A percentile compares a stretch with the other conserved stretches of the same genome.
These are phyloP conservation scores for Trachurus trachurus DNA, from an alignment of 2,797 vertebrate species.

Conservation along the genomic window DNA sequence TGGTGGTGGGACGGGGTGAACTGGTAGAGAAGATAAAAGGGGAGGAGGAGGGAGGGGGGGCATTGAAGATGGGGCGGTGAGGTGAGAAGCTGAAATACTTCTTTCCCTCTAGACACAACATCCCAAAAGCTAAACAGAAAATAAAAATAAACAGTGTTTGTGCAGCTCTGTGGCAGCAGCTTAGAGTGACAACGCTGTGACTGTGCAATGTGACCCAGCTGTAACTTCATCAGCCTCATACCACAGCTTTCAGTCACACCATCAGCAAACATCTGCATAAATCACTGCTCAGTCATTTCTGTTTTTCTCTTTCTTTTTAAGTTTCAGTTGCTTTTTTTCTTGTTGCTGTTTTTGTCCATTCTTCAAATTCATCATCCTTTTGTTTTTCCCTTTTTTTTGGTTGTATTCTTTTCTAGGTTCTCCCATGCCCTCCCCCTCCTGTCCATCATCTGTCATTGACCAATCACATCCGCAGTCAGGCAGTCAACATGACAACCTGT, in stretches of 20 bases:
- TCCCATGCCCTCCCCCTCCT: slow-evolving; percentile 82
- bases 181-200: not conserved
- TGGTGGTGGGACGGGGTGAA: not conserved
- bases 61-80: not conserved
- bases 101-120: not conserved
- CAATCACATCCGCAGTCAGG: slow-evolving; percentile 77
- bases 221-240: slow-evolving; percentile 3
- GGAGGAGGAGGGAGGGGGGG: not conserved
- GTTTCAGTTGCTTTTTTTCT: slow-evolving; percentile 24
- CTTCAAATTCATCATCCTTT: slow-evolving; percentile 46
- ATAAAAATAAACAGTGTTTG: slow-evolving; percentile 6
- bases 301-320: not conserved
- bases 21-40: not conserved
- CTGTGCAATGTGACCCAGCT: not conserved
- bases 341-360: slow-evolving; percentile 42
- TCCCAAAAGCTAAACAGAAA: not conserved
- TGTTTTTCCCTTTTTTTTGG: slow-evolving; percentile 28
- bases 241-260: not conserved
- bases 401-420: slow-evolving; percentile 75
- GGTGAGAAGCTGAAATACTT: not conserved
- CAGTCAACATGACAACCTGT: slow-evolving; percentile 70
- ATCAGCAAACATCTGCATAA: slow-evolving; percentile 20
- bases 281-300: slow-evolving; percentile 12
- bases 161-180: not conserved
- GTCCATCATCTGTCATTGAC: slow-evolving; percentile 81